Evolutionary conservation across 2,113 vertebrate species (phyloP).

Genomic region (Periophthalmus modestus): DNA sequence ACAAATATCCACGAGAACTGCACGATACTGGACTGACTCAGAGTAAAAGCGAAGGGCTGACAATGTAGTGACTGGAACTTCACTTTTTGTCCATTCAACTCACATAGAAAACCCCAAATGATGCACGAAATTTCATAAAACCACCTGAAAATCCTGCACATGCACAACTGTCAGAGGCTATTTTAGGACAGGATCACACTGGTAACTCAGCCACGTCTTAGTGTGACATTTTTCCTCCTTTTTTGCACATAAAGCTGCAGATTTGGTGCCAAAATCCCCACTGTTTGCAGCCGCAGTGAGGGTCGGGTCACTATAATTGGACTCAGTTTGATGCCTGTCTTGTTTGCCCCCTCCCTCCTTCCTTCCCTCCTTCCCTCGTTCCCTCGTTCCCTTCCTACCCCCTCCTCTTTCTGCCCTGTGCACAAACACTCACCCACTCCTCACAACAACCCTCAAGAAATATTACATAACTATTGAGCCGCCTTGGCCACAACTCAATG

Average conservation of each 20-base stretch:
- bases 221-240: background rate
- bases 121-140: background rate
- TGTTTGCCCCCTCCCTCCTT: slow-evolving; percentile 21
- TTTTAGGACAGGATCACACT: slow-evolving; percentile 3
- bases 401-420: background rate
- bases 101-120: background rate
- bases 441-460: slow-evolving; percentile 15
- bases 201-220: background rate
- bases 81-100: background rate
- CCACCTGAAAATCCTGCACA: background rate
- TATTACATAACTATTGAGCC: slow-evolving; percentile 54
- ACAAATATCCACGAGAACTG: background rate
- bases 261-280: slow-evolving; percentile 13
- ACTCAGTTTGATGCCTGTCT: slow-evolving; percentile 31
- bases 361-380: background rate
- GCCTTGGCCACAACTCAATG: slow-evolving; percentile 47
- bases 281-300: slow-evolving; percentile 3
- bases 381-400: background rate
- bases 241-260: background rate
- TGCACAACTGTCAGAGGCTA: background rate
- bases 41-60: too few species aligned
- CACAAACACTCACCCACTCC: background rate
- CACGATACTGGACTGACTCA: too few species aligned
- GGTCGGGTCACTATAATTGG: slow-evolving; percentile 28
- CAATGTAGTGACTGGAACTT: background rate